A percentile compares a stretch with the other conserved stretches of the same genome.
These are phyloP conservation scores for Alaudala cheleensis DNA, from an alignment of 2,113 vertebrate species.

Conservation along the genomic window DNA sequence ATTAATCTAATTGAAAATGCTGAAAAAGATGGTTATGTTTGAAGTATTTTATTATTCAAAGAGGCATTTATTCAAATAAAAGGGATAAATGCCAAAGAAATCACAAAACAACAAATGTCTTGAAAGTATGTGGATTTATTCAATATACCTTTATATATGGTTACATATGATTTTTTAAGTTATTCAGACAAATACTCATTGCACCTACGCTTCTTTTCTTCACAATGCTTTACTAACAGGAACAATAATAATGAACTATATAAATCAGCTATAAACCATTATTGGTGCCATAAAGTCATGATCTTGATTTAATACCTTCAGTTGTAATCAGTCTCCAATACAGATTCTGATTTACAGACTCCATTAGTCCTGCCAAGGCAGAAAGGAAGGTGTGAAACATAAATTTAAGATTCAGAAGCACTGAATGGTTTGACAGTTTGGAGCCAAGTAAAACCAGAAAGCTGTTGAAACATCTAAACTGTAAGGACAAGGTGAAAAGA, in stretches of 20 bases:
- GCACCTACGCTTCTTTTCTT: background rate
- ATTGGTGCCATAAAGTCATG: background rate
- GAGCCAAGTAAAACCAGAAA: background rate
- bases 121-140: background rate
- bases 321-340: background rate
- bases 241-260: background rate
- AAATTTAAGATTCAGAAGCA: background rate
- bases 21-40: background rate
- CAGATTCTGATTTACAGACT: background rate
- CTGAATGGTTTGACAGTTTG: accelerated
- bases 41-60: background rate
- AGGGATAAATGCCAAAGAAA: background rate
- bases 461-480: background rate
- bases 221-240: background rate
- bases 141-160: background rate
- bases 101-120: background rate
- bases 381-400: background rate
- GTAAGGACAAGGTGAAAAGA: background rate
- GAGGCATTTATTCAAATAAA: background rate
- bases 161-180: background rate
- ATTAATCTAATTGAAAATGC: background rate
- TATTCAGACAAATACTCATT: background rate
- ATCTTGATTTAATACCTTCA: background rate
- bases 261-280: background rate
- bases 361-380: background rate